Conservation (phyloP, 2,797 vertebrate genomes). For the Eurystomus glaucurus region DNA sequence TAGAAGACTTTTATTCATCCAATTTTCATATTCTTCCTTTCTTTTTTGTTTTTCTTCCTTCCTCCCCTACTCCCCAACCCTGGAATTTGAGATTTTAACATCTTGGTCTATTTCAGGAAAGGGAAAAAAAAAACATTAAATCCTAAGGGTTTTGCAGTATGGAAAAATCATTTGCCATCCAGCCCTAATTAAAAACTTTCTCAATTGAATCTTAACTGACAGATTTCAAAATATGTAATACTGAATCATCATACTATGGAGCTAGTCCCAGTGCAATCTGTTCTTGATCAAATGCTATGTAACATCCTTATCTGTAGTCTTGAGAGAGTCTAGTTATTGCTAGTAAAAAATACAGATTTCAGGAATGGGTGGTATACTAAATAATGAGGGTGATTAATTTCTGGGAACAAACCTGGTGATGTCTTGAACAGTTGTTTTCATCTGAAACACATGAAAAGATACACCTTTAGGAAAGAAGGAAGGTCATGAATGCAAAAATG, state of each 20-base stretch:
- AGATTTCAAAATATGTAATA: conserved; percentile 13
- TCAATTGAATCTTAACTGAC: conserved; percentile 61
- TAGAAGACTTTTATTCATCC: background rate
- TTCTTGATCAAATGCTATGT: conserved; percentile 64
- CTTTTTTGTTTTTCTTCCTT: too few species aligned
- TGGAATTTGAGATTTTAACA: background rate
- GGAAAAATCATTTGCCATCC: conserved; percentile 11
- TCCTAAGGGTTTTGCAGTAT: background rate
- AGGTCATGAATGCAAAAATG: background rate
- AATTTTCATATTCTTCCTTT: background rate
- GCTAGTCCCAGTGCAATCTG: conserved; percentile 47
- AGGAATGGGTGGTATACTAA: background rate
- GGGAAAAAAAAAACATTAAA: background rate
- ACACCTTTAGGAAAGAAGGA: background rate
- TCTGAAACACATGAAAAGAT: background rate
- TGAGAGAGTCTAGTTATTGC: background rate
- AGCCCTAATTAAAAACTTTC: conserved; percentile 46
- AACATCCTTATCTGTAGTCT: background rate
- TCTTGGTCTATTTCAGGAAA: background rate
- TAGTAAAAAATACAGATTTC: conserved; percentile 9
- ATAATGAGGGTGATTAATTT: background rate
- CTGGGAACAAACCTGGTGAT: background rate
- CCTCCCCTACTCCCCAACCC: fast-evolving
- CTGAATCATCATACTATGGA: conserved; percentile 38
- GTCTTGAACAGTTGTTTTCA: background rate